Conservation (phyloP, 1,140 invertebrate genomes). For the Bombus pascuorum region DNA sequence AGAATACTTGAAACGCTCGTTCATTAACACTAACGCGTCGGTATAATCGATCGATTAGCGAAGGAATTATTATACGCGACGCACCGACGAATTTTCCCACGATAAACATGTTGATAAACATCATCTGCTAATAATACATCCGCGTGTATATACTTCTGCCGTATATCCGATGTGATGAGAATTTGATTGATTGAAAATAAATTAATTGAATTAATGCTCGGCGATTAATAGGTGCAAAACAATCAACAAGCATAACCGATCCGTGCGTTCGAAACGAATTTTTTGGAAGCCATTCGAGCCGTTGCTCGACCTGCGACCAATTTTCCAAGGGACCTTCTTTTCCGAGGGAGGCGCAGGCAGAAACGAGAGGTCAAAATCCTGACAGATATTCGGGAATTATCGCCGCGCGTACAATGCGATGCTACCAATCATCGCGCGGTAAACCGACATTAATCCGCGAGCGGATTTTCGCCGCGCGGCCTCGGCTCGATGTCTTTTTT, state of each 20-base stretch:
- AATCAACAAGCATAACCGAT: background rate
- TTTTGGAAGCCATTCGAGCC: too few relatives aligned
- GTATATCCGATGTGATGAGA: too few relatives aligned
- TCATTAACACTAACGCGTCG: background rate
- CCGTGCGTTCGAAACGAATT: background rate
- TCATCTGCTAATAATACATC: background rate
- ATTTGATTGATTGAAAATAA: background rate
- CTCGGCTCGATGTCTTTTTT: slow-evolving; percentile 35
- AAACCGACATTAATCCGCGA: slow-evolving; percentile 65
- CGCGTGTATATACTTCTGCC: background rate
- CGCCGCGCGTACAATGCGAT: slow-evolving; percentile 53
- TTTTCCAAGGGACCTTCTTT: slow-evolving; percentile 2
- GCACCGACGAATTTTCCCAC: background rate
- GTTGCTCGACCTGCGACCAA: background rate
- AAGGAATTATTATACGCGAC: background rate
- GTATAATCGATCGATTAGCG: background rate
- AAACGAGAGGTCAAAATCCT: slow-evolving; percentile 21
- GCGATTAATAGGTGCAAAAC: background rate
- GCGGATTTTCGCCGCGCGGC: slow-evolving; percentile 59
- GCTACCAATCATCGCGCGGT: slow-evolving; percentile 63
- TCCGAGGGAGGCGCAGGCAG: background rate
- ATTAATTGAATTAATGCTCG: slow-evolving; percentile 15
- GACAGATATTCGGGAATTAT: slow-evolving; percentile 60
- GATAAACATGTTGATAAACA: background rate
- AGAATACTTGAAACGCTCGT: background rate